Percentiles rank a stretch among this genome's conserved stretches.
Evolutionary conservation across 2,113 vertebrate genomes (phyloP).

Genomic region (Dromiciops gliroides): DNA sequence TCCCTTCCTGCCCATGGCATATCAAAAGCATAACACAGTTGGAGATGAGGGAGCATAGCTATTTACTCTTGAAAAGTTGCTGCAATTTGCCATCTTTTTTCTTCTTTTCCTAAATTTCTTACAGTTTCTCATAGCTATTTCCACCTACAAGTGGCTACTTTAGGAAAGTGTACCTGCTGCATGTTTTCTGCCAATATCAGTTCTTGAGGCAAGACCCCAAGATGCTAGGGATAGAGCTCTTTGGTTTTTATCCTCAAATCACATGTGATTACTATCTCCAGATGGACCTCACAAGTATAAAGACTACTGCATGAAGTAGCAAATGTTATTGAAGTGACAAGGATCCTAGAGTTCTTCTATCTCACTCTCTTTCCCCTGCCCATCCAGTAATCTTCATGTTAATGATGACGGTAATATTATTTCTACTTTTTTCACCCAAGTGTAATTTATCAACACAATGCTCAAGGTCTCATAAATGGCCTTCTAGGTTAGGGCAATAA

Average conservation of each 20-base stretch:
- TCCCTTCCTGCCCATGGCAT: background rate
- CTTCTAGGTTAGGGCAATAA: background rate
- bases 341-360: background rate
- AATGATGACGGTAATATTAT: background rate
- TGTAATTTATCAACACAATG: background rate
- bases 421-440: background rate
- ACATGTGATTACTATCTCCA: background rate
- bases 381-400: background rate
- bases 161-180: background rate
- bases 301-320: background rate
- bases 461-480: background rate
- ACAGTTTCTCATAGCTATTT: slow-evolving; percentile 2
- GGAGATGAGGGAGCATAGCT: background rate
- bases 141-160: background rate
- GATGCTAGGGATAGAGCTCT: background rate
- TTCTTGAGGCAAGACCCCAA: background rate
- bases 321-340: background rate
- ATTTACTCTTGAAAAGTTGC: slow-evolving; percentile 21
- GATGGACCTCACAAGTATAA: background rate
- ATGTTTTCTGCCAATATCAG: slow-evolving; percentile 25
- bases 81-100: slow-evolving; percentile 1
- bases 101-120: slow-evolving; percentile 8
- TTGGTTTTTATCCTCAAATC: background rate
- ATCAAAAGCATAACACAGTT: background rate
- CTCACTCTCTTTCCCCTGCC: background rate